Evolutionary conservation across 2,797 vertebrate genomes (phyloP), one percentile per base, ranked within the genome.

Genomic region (Mormyrops attenuatus): DNA sequence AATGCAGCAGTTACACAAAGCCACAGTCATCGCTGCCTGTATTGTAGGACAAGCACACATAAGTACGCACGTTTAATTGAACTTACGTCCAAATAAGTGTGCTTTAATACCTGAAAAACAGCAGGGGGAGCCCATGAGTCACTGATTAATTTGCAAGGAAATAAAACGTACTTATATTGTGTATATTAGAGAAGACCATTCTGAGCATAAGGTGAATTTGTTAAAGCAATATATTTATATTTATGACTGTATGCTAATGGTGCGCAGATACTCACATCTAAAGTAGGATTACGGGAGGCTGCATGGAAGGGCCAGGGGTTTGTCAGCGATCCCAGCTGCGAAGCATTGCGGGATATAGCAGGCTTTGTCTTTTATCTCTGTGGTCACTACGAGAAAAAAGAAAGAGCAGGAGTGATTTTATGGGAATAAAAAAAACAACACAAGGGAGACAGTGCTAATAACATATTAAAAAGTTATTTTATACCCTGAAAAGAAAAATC

Each of bases 31-130:
- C 34, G 15, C 9, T 11, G 57, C 9, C 44, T 50, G 82, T 3
- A 22, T 55, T 87, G 44, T 87, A 89, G 17, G 44, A 69, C 17
- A 53, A 73, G 60, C 44, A 30, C 55, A 49, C 26, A 53, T 53
- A 89, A n/a, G 41, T n/a, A 34, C 1, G 26, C 8, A 20, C 55
- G 84, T 73, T 60, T 26, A 1, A 7, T 8, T 87, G 34, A 89
- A 96, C 95, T 96, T 91, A 96, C 89, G 38, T 95, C 94, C 94
- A 95, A 91, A 93, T 92, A 95, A 95, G 91, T 93, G 94, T 96
- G 93, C 88, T 92, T 91, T 95, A 95, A 95, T 95, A 96, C 95
- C 96, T 97, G 93, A 69, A 93, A 91, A 89, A 90, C 93, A 91
- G 92, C 87, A 90, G 66, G 41, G 69, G 52, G 85, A 77, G 63